Base-by-base conservation (phyloP, 2,888 invertebrate species). In the Lottia scabra region DNA sequence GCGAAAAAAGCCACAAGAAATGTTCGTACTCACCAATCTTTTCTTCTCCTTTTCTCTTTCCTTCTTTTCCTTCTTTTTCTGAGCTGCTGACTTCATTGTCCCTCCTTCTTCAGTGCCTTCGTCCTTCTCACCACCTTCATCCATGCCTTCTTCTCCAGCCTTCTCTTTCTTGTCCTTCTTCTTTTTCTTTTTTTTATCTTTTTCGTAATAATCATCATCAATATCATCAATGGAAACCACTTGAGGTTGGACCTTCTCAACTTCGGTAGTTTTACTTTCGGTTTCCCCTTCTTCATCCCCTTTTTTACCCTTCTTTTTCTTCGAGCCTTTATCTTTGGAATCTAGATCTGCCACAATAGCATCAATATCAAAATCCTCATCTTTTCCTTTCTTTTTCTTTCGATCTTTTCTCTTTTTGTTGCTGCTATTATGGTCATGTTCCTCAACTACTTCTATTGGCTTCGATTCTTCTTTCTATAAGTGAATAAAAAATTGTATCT, bases 61-160 rank as follows among this genome's bases (percentile, higher is more conserved):
- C 81, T 81, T 90, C 86, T 95, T 95, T 46, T 94, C 83, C 82
- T 86, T 89, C 79, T 82, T 86, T 83, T 82, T 87, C 81, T 83
- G 84, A 65, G 81, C 86, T 16, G 83, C 87, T 77, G 80, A 84
- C 84, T 84, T 88, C 92, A 87, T 93, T 74, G 92, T 92, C 19
- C 91, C 92, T 78, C 93, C 92, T 87, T 97, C 97, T 81, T 96
- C 96, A 86, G 83, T 86, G 30, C 81, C 84, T 27, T 75, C 75
- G n/a, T 56, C 70, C 13, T 67, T 78, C 19, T 75, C 79, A 56
- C 74, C 82, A n/a, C 77, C 80, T 68, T 74, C 75, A 23, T 38
- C 77, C 13, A 69, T 74, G 56, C 75, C 72, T 12, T 71, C 78
- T 44, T 73, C 70, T 65, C 78, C 73, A 38, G 75, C 69, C 68